Evolutionary conservation across 1,140 invertebrate species (phyloP), one percentile per base, ranked within the genome.

Genomic region (Pemphigus obesinymphae): DNA sequence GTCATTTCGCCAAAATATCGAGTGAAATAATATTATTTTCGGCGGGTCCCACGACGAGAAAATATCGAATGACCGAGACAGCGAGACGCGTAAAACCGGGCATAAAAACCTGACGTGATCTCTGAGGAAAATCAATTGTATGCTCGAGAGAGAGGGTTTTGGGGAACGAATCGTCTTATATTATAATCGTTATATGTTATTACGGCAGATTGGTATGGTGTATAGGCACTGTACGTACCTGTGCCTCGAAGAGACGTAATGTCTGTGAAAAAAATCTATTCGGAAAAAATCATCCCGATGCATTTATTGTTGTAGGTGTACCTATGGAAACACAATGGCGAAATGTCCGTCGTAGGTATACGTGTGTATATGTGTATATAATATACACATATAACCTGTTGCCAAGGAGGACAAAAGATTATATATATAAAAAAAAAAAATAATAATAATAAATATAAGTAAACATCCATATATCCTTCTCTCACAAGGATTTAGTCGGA

Each of bases 391-490:
- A 72, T 34, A 72, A 80, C 76, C 76, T 80, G 76, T 80, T 61
- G 76, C 55, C 34, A 3, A 4, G 23, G 26, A 63, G 76, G 55
- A 80, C 55, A 80, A 80, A 80, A 63, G 55, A 63, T 40, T 13
- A 23, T 45, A 45, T 11, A 45, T 3, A 40, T 5, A 40, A 8
- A 40, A 40, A 40, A 8, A 40, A 40, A 20, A 48, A 45, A 45
- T 48, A 37, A 66, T 4, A 66, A n/a, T 50, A 50, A n/a, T 48
- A 73, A 73, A 7, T 11, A 76, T 48, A 76, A 61, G 76, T 80
- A 80, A 80, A 80, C 55, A 80, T 73, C 43, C 70, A 31, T 73
- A n/a, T n/a, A 73, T 50, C 43, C 26, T 72, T 72, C 68, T 72
- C 68, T 73, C 73, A 58, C 73, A 78, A 26, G 48, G 76, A 80